Percentiles rank a stretch among this genome's conserved stretches.
These are phyloP conservation scores for Gorsachius magnificus DNA, from an alignment of 2,797 vertebrate species.

Conservation along the genomic window DNA sequence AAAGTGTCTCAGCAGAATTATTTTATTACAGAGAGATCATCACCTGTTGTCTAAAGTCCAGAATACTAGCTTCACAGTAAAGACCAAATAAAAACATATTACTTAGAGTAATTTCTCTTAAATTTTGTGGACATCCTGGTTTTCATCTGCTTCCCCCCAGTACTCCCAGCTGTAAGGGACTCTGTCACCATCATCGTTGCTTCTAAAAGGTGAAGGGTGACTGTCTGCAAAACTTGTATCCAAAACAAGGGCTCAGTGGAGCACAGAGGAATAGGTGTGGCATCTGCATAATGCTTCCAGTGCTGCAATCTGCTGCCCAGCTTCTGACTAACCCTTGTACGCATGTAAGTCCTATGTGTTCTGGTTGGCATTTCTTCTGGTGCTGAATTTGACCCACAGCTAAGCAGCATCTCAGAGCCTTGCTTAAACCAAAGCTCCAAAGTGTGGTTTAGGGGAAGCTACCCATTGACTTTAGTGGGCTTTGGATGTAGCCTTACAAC, in stretches of 20 bases:
- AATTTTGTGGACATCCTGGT: background rate
- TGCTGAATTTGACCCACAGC: background rate
- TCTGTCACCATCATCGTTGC: background rate
- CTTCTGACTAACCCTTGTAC: background rate
- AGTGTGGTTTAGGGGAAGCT: background rate
- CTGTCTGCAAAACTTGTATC: background rate
- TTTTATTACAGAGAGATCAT: background rate
- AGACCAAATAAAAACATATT: background rate
- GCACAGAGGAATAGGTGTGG: background rate
- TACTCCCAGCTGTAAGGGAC: background rate
- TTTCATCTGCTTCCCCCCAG: background rate
- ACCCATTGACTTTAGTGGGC: background rate
- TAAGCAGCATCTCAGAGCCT: background rate
- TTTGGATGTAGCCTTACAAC: background rate
- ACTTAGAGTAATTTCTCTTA: background rate
- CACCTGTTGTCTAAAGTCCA: background rate
- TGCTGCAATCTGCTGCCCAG: background rate
- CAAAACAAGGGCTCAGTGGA: background rate
- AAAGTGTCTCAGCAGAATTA: background rate
- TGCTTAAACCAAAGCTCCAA: background rate
- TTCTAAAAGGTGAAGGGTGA: background rate
- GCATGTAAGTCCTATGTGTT: background rate
- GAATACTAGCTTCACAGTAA: background rate
- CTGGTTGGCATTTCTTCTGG: background rate
- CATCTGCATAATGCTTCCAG: background rate